These are phyloP conservation scores for Solea solea DNA, from an alignment of 2,113 vertebrate species.

Conservation along the genomic window DNA sequence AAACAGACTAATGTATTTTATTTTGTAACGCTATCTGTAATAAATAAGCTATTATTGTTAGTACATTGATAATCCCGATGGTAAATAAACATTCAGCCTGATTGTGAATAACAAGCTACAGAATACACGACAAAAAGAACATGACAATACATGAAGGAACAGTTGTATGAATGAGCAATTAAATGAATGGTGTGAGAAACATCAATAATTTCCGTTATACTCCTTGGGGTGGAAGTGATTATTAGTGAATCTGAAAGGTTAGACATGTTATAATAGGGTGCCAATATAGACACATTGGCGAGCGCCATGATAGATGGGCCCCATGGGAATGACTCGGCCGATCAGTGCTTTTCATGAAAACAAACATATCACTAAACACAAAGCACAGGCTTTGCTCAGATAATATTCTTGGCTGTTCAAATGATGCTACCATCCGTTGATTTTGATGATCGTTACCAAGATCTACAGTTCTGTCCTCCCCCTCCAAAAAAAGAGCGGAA, in stretches of 20 bases:
- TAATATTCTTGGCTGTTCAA: slow-evolving; percentile 12
- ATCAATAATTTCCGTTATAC: slow-evolving; percentile 20
- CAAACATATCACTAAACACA: slow-evolving; percentile 59
- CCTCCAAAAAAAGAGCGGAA: not conserved
- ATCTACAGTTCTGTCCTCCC: not conserved
- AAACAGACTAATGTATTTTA: not conserved
- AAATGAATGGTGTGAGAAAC: slow-evolving; percentile 25
- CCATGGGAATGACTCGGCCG: slow-evolving; percentile 52
- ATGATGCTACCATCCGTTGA: slow-evolving; percentile 8
- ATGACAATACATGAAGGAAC: not conserved
- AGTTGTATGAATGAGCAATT: slow-evolving; percentile 30
- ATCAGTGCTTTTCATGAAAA: slow-evolving; percentile 65
- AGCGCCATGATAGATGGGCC: slow-evolving; percentile 60
- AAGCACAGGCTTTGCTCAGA: slow-evolving; percentile 7
- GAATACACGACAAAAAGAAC: not conserved
- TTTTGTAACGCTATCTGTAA: not conserved
- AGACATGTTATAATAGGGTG: slow-evolving; percentile 52
- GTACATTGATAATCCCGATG: not conserved
- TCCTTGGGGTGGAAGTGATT: slow-evolving; percentile 47
- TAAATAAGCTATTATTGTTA: not conserved
- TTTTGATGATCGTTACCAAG: not conserved
- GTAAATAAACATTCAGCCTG: not conserved
- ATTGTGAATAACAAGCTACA: slow-evolving; percentile 7
- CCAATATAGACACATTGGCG: slow-evolving; percentile 62
- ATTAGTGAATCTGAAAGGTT: slow-evolving; percentile 64